Percentiles rank a stretch among this genome's conserved stretches.
Evolutionary conservation across 2,113 vertebrate species (phyloP).

Genomic region (Noturus placidus): DNA sequence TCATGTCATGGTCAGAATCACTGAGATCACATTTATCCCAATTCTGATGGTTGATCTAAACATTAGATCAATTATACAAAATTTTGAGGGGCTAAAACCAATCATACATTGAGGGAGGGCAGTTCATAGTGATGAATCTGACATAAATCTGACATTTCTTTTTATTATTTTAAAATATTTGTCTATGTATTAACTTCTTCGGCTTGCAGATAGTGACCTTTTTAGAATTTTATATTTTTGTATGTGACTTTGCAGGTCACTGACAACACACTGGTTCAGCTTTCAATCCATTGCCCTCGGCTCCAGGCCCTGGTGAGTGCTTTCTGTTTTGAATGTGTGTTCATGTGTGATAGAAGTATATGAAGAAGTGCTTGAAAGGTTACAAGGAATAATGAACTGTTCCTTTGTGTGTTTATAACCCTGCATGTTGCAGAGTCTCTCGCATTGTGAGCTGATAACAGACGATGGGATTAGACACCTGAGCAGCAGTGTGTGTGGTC

Average conservation of each 20-base stretch:
- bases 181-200: conserved; percentile 22
- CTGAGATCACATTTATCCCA: neutral
- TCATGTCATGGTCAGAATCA: neutral
- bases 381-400: neutral
- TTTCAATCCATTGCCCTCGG: conserved; percentile 96
- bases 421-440: conserved; percentile 80
- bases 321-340: neutral
- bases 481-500: conserved; percentile 93
- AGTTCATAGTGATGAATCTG: neutral
- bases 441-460: conserved; percentile 98
- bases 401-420: neutral
- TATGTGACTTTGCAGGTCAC: conserved; percentile 78
- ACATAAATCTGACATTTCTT: neutral
- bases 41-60: neutral
- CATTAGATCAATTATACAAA: no score
- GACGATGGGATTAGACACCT: conserved; percentile 96
- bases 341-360: neutral
- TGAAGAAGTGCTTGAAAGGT: neutral
- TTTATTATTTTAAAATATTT: neutral
- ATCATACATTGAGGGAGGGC: no score
- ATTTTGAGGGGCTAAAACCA: no score
- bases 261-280: conserved; percentile 93
- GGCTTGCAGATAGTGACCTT: neutral
- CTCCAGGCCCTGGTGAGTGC: conserved; percentile 94
- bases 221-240: conserved; percentile 9